Base-by-base conservation (phyloP, 35 echinoderm and acorn worm species). In the Ophioderma brevispina region DNA sequence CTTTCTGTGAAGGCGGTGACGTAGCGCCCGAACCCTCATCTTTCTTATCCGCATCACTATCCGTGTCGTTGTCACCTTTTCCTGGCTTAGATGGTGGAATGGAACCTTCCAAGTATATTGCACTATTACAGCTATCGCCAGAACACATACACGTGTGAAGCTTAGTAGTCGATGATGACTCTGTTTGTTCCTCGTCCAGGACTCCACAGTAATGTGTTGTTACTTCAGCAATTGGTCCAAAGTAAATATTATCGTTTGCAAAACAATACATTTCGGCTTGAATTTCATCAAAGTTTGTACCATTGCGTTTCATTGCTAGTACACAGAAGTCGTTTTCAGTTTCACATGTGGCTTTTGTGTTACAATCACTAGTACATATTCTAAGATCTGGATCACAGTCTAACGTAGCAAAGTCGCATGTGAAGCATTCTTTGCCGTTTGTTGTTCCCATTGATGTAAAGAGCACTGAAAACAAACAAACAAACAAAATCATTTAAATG, bases 111-210 rank as follows among this genome's bases (percentile, higher is more conserved):
- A 79, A 36, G 76, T 91, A 91, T 19, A 91, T 41, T 11, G 82
- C 82, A 38, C 50, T 52, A 76, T 91, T 91, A 46, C 90, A 91
- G 32, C 46, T 42, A 21, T 91, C 90, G 36, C 49, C 76, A 31
- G 35, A 64, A 36, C 90, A 91, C 19, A 43, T 38, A 46, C 90
- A 91, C 15, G 87, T 55, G 25, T 80, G 81, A 3, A 46, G 41
- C 41, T 8, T 46, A 8, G 4, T 17, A 46, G 4, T 1, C 11
- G 75, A 33, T 30, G 75, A 50, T 1, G 28, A 33, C n/a, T 40
- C 5, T 4, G n/a, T 46, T 28, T 46, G 31, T 0, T 39, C 80
- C 21, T 41, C 80, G 28, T 15, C 40, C 31, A 50, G 25, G 80
- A 38, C 40, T 25, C 81, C 81, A 33, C 81, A 83, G 40, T 31